Percentiles rank a stretch among this genome's conserved stretches.
These are phyloP conservation scores for Eupristina koningsbergeri DNA, from an alignment of 1,140 invertebrate species.

Conservation along the genomic window DNA sequence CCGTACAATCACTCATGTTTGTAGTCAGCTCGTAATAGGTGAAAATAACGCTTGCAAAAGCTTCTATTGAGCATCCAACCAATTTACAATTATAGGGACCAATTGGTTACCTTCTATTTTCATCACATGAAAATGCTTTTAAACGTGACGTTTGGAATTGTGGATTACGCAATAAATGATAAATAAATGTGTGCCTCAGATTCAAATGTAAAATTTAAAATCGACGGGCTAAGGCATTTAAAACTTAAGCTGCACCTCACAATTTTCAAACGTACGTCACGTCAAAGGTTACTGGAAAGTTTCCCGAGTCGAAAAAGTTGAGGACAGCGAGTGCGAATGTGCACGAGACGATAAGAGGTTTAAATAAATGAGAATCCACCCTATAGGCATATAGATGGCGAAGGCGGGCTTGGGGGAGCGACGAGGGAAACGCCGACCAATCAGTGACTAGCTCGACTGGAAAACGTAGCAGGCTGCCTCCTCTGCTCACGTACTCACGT, in stretches of 20 bases:
- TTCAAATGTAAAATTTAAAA: background rate
- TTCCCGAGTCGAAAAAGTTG: background rate
- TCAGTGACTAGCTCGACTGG: background rate
- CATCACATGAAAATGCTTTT: no score
- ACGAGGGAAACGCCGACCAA: background rate
- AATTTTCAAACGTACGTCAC: no score
- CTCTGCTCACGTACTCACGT: slow-evolving; percentile 43
- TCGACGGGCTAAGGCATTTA: background rate
- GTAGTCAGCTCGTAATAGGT: background rate
- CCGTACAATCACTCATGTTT: background rate
- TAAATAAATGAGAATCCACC: background rate
- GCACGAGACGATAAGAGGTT: background rate
- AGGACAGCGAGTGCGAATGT: no score
- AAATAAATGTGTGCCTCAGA: no score
- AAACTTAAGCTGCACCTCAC: no score
- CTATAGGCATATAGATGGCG: no score
- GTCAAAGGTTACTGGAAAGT: no score
- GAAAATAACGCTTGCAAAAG: background rate
- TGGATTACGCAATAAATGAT: no score
- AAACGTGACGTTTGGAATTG: no score
- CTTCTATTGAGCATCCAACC: background rate
- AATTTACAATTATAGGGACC: background rate
- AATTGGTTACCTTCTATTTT: background rate
- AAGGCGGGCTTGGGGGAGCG: background rate
- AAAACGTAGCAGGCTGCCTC: slow-evolving; percentile 17